Evolutionary conservation across 1,140 invertebrate species (phyloP), one percentile per base, ranked within the genome.

Genomic region (Drosophila pruinosa): DNA sequence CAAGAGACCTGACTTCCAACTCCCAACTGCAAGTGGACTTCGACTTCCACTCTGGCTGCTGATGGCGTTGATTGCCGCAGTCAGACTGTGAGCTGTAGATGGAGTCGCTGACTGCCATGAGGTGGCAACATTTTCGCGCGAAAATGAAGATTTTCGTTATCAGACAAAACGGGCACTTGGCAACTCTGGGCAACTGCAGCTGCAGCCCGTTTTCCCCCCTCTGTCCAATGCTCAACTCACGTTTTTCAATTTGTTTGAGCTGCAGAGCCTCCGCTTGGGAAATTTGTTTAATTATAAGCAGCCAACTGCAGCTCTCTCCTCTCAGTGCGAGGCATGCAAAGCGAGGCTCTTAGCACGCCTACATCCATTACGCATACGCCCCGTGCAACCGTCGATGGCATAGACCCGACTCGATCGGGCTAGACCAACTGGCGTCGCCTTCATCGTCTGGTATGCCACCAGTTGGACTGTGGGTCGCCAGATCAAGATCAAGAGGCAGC

Each of bases 91-190:
- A 45, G 34, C 39, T 52, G 57, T 22, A n/a, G 39, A 3, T 0
- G 19, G 15, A 26, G 34, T 31, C 19, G 41, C 54, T 63, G 71
- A 57, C 31, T 39, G 57, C 61, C 67, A 83, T 78, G 68, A 86
- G 78, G 82, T 86, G 82, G 82, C 82, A 88, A 86, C 81, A 88
- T 86, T 86, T 86, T 86, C 82, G 82, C 82, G 82, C 83, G 71
- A 86, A 86, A 86, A 88, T 88, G 74, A 86, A 86, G 82, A 86
- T 86, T 86, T 88, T 80, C 62, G 78, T 86, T 88, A 86, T 88
- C 82, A 78, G 77, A 21, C 15, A 6, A 6, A n/a, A n/a, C n/a
- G n/a, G n/a, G n/a, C n/a, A n/a, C n/a, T n/a, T n/a, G n/a, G n/a
- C n/a, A n/a, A n/a, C n/a, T n/a, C n/a, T n/a, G n/a, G n/a, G n/a